Percentiles rank a stretch among this genome's conserved stretches.
Evolutionary conservation across 2,113 vertebrate species (phyloP).

Genomic region (Lamprotornis superbus): DNA sequence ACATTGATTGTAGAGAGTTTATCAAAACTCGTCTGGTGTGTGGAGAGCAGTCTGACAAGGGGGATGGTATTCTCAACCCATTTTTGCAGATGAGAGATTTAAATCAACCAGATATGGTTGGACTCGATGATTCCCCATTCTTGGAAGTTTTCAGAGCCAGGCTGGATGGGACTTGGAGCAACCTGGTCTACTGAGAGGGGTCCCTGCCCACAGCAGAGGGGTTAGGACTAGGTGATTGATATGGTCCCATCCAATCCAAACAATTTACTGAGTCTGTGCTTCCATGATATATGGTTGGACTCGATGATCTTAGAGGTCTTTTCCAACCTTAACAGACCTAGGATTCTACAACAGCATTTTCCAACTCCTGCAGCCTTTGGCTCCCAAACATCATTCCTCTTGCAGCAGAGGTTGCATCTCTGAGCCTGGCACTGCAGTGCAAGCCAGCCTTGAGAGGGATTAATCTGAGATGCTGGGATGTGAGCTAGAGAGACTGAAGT

Average conservation of each 20-base stretch:
- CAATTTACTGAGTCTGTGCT: background rate
- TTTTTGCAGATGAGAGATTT: background rate
- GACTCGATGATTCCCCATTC: background rate
- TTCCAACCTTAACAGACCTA: background rate
- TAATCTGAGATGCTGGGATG: background rate
- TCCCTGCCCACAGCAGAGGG: background rate
- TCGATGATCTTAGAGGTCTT: background rate
- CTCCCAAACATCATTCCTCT: background rate
- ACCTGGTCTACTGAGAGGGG: background rate
- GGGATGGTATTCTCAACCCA: background rate
- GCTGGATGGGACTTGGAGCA: background rate
- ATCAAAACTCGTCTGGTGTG: background rate
- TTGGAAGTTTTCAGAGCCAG: background rate
- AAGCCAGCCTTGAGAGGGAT: background rate
- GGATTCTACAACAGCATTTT: background rate
- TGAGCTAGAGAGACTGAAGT: background rate
- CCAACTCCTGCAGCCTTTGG: background rate
- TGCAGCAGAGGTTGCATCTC: background rate
- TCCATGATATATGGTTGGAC: background rate
- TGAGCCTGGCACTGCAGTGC: background rate
- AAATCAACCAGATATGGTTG: background rate
- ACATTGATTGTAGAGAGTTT: background rate
- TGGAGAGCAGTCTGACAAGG: background rate
- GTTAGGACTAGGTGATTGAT: background rate
- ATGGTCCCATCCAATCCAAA: background rate